Conservation (phyloP, 2,113 vertebrate species). For the Semnornis frantzii region DNA sequence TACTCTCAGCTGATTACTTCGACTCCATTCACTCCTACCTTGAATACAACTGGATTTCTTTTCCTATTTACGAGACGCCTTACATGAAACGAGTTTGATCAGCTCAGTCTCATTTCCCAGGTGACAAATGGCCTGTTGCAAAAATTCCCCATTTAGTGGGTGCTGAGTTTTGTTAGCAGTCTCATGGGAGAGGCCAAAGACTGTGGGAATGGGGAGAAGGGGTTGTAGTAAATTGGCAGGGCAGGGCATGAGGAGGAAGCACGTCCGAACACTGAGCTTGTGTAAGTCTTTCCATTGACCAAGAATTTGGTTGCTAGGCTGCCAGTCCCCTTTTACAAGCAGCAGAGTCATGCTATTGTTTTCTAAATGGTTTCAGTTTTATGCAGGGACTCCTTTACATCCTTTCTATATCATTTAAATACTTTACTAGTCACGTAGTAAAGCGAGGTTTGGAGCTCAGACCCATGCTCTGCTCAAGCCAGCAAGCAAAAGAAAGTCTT, state of each 20-base stretch:
- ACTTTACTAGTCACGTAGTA: constrained; percentile 41
- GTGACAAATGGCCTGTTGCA: constrained; percentile 45
- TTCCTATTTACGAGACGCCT: background rate
- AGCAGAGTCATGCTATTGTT: constrained; percentile 59
- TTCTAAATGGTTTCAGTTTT: constrained; percentile 42
- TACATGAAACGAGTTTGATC: background rate
- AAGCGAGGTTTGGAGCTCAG: background rate
- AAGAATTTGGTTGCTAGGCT: constrained; percentile 62
- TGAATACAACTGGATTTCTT: background rate
- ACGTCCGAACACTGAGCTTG: background rate
- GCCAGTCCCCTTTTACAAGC: constrained; percentile 49
- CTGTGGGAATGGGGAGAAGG: constrained; percentile 58
- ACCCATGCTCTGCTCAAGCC: background rate
- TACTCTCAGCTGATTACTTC: background rate
- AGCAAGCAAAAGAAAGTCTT: background rate
- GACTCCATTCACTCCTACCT: background rate
- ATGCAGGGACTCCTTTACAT: constrained; percentile 41
- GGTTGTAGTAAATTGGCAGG: constrained; percentile 42
- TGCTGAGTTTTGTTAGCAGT: constrained; percentile 49
- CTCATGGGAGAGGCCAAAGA: constrained; percentile 58
- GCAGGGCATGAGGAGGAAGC: constrained; percentile 39
- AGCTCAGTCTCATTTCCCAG: constrained; percentile 52
- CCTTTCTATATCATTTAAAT: constrained; percentile 56
- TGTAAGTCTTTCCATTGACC: constrained; percentile 51
- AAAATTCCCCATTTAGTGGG: constrained; percentile 5